phyloP scores from a whole-genome alignment of 2,888 invertebrate species.

The Copidosoma aretas region DNA sequence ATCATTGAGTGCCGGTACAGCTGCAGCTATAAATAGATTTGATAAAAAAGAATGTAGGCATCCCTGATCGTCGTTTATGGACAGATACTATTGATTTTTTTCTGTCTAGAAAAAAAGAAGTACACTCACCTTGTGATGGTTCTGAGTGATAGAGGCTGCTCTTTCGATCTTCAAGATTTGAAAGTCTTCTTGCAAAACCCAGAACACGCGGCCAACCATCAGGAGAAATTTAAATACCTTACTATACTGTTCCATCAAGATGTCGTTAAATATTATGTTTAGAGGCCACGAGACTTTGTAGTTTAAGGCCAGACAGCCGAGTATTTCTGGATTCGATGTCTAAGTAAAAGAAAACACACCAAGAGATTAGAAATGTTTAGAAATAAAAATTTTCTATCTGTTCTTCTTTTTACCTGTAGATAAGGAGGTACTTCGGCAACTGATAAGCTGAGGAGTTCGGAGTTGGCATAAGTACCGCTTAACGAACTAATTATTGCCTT shows the following conservation, averaged over 20 bases:
- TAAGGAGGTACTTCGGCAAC: conserved; percentile 51
- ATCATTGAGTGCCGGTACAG: conserved; percentile 78
- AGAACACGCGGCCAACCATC: conserved; percentile 77
- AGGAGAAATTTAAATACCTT: conserved; percentile 79
- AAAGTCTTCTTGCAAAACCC: conserved; percentile 77
- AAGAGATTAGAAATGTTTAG: neutral
- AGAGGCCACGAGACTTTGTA: conserved; percentile 80
- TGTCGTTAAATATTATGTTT: conserved; percentile 77
- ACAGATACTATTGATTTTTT: too few relatives aligned
- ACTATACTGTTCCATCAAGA: conserved; percentile 74
- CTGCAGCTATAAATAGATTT: conserved; percentile 63
- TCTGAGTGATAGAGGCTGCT: conserved; percentile 66
- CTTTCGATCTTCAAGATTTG: conserved; percentile 70
- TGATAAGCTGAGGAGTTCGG: conserved; percentile 55
- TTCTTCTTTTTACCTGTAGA: conserved; percentile 61
- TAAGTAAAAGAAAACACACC: conserved; percentile 27
- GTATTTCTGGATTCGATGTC: conserved; percentile 67
- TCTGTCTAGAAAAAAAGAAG: neutral
- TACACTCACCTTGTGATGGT: conserved; percentile 68
- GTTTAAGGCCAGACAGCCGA: conserved; percentile 73
- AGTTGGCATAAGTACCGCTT: conserved; percentile 60
- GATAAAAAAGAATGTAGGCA: conserved; percentile 5
- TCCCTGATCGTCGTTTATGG: too few relatives aligned
- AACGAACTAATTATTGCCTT: conserved; percentile 74
- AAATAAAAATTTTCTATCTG: neutral